Evolutionary conservation across 1,140 invertebrate genomes (phyloP), one percentile per base, ranked within the genome.

Genomic region (Rhopalosiphum maidis): DNA sequence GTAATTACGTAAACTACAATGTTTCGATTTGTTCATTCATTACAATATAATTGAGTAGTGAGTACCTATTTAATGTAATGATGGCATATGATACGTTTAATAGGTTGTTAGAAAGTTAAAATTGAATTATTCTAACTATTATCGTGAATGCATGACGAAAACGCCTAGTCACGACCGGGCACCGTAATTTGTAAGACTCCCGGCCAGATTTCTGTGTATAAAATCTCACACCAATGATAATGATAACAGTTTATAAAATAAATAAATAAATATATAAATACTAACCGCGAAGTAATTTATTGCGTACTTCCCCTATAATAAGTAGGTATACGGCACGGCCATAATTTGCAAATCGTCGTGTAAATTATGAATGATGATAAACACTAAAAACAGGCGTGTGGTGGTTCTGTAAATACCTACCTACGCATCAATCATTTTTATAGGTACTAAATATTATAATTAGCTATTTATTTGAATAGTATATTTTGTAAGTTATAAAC

Each of bases 41-140:
- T 18, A 68, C 60, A 68, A 68, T 68, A 68, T 68, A 68, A 68
- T 68, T n/a, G 30, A 68, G 60, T 68, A 41, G 41, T 41, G 41
- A 41, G 41, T 41, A 41, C 41, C 41, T 41, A n/a, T 68, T 68
- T 68, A 68, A 68, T 68, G 30, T 68, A n/a, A 68, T n/a, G 60
- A 68, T 68, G 30, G 15, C 18, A 51, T 51, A 51, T 51, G 48
- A 51, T 51, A 51, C 60, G 15, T 68, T 11, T n/a, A n/a, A 68
- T n/a, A 68, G 60, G 30, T 68, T 68, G 60, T 68, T 68, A 68
- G 60, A 68, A 68, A 68, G 60, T 68, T 68, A 7, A 68, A 68
- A 68, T 68, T n/a, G 60, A 68, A 68, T 68, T n/a, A n/a, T 68
- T 68, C 30, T 68, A n/a, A 68, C 60, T 68, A 68, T 68, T 68